Base-by-base conservation (phyloP, 1,140 invertebrate species). In the Solenopsis invicta region DNA sequence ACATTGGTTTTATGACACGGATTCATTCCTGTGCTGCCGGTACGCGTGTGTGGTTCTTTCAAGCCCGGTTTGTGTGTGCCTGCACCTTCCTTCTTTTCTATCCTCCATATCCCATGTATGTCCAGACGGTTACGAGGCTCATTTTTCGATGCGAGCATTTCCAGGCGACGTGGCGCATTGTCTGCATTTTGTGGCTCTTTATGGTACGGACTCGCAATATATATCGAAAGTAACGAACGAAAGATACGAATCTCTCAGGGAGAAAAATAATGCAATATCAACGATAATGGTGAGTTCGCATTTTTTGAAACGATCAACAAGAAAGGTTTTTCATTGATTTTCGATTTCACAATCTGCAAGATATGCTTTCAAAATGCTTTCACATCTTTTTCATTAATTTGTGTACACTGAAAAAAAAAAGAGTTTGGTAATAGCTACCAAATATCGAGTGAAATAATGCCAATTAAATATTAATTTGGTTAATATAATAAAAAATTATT, bases 111-210 rank as follows among this genome's bases (percentile, higher is more conserved):
- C 10, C 54, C 34, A 64, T 24, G 81, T 76, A 56, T 66, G 75
- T 64, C 52, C 50, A 34, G 71, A 82, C 59, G 59, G 48, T 80
- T 87, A 77, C 76, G 71, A 74, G 66, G 50, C 78, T 87, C 88
- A 85, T 88, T 89, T 89, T 85, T 89, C 78, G 78, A 85, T 21
- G 78, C 6, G 59, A 75, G 41, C 72, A 45, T 72, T 87, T 89
- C 72, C 78, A 18, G 61, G 29, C 74, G 52, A 87, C 85, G 69
- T 62, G 54, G 61, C 77, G 72, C 86, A 87, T 88, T 89, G 78
- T 87, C 87, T 61, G 86, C 86, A 69, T 87, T 84, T 84, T 78
- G 37, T 67, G 76, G 52, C 21, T 82, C 69, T 82, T 21, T 74
- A 54, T 50, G 29, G 69, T 56, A 81, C 54, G n/a, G 18, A 69